These are phyloP conservation scores for Zaprionus bogoriensis DNA, from an alignment of 2,888 invertebrate species.

Conservation along the genomic window DNA sequence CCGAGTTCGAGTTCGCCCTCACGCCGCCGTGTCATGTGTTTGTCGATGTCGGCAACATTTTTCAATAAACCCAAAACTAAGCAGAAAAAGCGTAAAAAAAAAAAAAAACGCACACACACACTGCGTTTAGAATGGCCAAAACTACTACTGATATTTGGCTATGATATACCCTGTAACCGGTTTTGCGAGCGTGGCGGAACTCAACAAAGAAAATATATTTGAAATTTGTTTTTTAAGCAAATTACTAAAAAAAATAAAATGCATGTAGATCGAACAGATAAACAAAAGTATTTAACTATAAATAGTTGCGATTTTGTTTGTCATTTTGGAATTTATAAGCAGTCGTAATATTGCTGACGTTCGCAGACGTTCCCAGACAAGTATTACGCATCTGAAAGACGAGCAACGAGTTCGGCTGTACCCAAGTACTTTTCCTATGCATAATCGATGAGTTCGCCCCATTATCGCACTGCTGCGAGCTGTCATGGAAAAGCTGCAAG, in stretches of 20 bases:
- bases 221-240: background rate
- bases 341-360: too few relatives aligned
- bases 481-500: constrained; percentile 21
- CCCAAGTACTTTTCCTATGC: background rate
- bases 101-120: constrained; percentile 4
- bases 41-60: constrained; percentile 46
- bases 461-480: background rate
- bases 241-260: background rate
- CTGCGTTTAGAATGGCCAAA: background rate
- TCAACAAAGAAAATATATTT: background rate
- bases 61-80: constrained; percentile 39
- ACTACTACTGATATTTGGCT: constrained; percentile 14
- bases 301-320: background rate
- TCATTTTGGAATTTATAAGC: too few relatives aligned
- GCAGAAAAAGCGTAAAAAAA: constrained; percentile 17
- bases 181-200: too few relatives aligned
- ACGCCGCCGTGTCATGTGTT: constrained; percentile 25
- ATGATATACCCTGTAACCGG: constrained; percentile 23
- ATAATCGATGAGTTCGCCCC: background rate
- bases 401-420: background rate
- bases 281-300: background rate
- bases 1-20: background rate
- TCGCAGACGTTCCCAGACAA: too few relatives aligned
- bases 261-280: background rate
- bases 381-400: too few relatives aligned